These are phyloP conservation scores for Pammene fasciana DNA, from an alignment of 2,888 invertebrate species.

Conservation along the genomic window DNA sequence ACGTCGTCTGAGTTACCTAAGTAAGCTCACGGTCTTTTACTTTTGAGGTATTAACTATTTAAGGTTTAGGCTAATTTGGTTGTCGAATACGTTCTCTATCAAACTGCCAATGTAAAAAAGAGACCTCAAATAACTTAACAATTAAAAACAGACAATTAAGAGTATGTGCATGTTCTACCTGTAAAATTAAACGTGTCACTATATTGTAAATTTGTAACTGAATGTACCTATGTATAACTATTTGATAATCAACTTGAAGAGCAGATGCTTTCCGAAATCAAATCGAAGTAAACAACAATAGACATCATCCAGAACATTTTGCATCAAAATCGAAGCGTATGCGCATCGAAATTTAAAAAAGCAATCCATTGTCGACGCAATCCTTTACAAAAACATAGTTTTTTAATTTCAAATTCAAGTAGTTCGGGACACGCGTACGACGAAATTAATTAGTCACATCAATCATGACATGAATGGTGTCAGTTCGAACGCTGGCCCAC, in stretches of 20 bases:
- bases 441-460: conserved; percentile 83
- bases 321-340: conserved; percentile 35
- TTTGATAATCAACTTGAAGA: conserved; percentile 7
- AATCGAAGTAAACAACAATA: conserved; percentile 35
- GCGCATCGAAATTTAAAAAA: conserved; percentile 41
- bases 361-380: conserved; percentile 34
- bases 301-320: conserved; percentile 30
- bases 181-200: no score
- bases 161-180: no score
- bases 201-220: no score
- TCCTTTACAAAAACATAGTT: conserved; percentile 47
- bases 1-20: no score
- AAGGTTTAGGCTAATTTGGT: no score
- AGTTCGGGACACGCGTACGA: conserved; percentile 64
- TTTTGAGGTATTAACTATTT: no score
- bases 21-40: no score
- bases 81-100: no score
- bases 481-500: conserved; percentile 67
- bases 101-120: no score
- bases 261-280: conserved; percentile 27
- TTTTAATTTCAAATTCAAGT: conserved; percentile 73
- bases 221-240: neutral
- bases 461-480: conserved; percentile 76
- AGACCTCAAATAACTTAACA: no score
- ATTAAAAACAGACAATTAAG: no score